phyloP scores from a whole-genome alignment of 2,888 invertebrate species.

The Prosopocoilus inquinatus region DNA sequence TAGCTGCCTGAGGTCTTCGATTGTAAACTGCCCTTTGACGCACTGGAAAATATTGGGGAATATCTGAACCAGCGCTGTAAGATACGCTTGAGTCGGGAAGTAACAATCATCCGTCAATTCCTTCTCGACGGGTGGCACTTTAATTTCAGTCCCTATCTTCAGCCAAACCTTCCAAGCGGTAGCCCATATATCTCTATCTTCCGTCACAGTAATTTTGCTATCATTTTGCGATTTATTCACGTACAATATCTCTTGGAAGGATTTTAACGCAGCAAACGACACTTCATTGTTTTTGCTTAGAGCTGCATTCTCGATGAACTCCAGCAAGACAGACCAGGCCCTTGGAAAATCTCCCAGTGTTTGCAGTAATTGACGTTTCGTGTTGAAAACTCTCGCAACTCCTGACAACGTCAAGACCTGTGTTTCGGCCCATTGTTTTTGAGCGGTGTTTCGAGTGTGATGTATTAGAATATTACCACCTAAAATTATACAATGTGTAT shows the following conservation, averaged over 20 bases:
- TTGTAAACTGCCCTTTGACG: conserved; percentile 63
- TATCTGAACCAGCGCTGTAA: conserved; percentile 92
- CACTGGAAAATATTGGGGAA: conserved; percentile 94
- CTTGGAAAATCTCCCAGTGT: conserved; percentile 87
- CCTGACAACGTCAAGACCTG: conserved; percentile 89
- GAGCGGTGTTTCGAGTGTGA: conserved; percentile 97
- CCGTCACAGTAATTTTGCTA: conserved; percentile 42
- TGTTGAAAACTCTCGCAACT: conserved; percentile 89
- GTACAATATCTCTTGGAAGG: conserved; percentile 93
- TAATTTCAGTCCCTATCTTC: conserved; percentile 79
- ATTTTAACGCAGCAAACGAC: conserved; percentile 92
- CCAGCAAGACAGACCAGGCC: conserved; percentile 90
- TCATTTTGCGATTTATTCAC: conserved; percentile 56
- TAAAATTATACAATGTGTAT: conserved; percentile 3
- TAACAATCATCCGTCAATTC: conserved; percentile 59
- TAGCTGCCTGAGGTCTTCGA: conserved; percentile 75
- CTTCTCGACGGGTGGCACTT: conserved; percentile 57
- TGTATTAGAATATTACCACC: conserved; percentile 93
- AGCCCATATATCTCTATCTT: conserved; percentile 64
- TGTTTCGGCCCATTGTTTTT: conserved; percentile 99
- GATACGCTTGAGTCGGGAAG: conserved; percentile 89
- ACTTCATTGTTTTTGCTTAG: conserved; percentile 92
- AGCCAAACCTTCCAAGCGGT: conserved; percentile 87
- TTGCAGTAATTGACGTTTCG: conserved; percentile 80
- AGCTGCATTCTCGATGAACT: conserved; percentile 92